phyloP scores from a whole-genome alignment of 2,888 invertebrate genomes.

The Agonopterix heracliana region DNA sequence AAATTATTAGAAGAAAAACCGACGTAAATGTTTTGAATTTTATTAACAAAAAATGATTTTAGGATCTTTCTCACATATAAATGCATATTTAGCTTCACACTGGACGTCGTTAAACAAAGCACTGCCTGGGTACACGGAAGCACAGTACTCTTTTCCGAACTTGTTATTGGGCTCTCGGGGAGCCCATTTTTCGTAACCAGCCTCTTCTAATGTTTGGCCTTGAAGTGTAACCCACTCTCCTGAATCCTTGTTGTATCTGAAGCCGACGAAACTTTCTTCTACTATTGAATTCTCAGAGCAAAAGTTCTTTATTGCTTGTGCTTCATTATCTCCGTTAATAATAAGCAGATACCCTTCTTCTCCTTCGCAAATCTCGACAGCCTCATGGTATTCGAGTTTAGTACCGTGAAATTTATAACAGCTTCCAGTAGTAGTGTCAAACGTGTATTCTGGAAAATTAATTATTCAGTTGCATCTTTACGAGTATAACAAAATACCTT shows the following conservation, averaged over 20 bases:
- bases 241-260: not conserved
- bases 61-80: constrained; percentile 31
- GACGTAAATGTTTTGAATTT: too few relatives aligned
- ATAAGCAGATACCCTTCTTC: not conserved
- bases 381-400: not conserved
- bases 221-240: not conserved
- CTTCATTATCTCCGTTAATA: not conserved
- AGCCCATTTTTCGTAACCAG: not conserved
- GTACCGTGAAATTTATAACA: not conserved
- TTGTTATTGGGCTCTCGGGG: constrained; percentile 35
- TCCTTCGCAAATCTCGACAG: not conserved
- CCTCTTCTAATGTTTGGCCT: not conserved
- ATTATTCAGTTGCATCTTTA: constrained; percentile 14
- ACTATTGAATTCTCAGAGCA: not conserved
- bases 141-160: constrained; percentile 32
- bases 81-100: constrained; percentile 24
- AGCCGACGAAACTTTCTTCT: not conserved
- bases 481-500: too few relatives aligned
- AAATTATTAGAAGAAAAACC: too few relatives aligned
- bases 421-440: not conserved
- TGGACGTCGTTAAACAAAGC: constrained; percentile 30
- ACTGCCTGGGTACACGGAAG: constrained; percentile 28
- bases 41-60: too few relatives aligned
- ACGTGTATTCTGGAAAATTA: not conserved
- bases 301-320: not conserved